phyloP scores from a whole-genome alignment of 2,113 vertebrate genomes.

The Salvelinus alpinus region DNA sequence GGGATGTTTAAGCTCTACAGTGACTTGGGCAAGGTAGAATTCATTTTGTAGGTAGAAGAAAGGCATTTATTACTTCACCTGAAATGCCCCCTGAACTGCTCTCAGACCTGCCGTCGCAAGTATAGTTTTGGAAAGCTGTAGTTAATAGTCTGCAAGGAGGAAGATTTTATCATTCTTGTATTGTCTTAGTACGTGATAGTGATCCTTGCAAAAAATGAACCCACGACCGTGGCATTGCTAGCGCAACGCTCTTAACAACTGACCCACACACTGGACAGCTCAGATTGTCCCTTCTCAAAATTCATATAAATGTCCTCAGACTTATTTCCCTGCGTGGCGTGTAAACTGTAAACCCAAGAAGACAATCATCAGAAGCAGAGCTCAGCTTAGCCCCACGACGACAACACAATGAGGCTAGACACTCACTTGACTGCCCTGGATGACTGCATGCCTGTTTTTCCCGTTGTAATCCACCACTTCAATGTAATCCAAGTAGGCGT shows the following conservation, averaged over 20 bases:
- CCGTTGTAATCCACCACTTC: slow-evolving; percentile 95
- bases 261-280: too few species aligned
- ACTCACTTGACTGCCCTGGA: slow-evolving; percentile 90
- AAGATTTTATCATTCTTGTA: background rate
- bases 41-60: too few species aligned
- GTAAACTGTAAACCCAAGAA: too few species aligned
- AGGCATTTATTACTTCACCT: too few species aligned
- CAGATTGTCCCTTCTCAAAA: background rate
- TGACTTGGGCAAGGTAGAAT: too few species aligned
- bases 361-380: slow-evolving; percentile 7
- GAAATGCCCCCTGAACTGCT: too few species aligned
- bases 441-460: slow-evolving; percentile 82
- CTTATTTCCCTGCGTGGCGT: background rate
- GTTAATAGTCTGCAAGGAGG: background rate
- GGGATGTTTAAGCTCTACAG: too few species aligned
- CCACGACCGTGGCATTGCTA: too few species aligned
- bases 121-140: too few species aligned
- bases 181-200: background rate
- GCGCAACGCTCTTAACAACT: too few species aligned
- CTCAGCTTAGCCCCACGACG: background rate
- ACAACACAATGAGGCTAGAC: slow-evolving; percentile 25
- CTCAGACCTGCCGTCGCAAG: too few species aligned
- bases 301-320: slow-evolving; percentile 1
- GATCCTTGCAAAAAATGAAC: too few species aligned
- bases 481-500: slow-evolving; percentile 92